These are phyloP conservation scores for Cyprinodon variegatus DNA, from an alignment of 2,113 vertebrate species.

Conservation along the genomic window DNA sequence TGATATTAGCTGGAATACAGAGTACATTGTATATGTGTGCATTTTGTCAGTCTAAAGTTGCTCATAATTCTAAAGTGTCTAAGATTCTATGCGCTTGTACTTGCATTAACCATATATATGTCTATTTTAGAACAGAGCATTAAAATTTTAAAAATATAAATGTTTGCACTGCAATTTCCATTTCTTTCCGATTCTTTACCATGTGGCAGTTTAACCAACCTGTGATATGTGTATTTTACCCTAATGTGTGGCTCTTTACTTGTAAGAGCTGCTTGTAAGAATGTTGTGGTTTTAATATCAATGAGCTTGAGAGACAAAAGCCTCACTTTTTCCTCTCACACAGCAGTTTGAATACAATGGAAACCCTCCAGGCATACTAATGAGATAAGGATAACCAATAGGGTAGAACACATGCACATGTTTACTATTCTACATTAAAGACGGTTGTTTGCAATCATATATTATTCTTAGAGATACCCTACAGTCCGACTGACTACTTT, in stretches of 20 bases:
- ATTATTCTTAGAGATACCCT: background rate
- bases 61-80: conserved; percentile 3
- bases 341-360: background rate
- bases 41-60: conserved; percentile 8
- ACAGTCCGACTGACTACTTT: background rate
- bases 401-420: background rate
- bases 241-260: background rate
- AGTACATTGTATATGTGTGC: conserved; percentile 21
- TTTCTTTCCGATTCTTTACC: background rate
- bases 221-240: conserved; percentile 3
- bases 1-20: conserved; percentile 47
- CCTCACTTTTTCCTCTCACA: background rate
- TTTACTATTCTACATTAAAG: background rate
- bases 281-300: background rate
- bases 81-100: background rate
- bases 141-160: background rate
- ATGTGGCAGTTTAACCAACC: background rate
- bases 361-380: background rate
- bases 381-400: background rate
- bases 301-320: background rate
- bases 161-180: conserved; percentile 7
- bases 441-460: background rate
- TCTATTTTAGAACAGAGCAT: background rate
- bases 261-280: background rate
- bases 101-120: background rate